Evolutionary conservation across 2,797 vertebrate species (phyloP).

Genomic region (Morelia viridis): DNA sequence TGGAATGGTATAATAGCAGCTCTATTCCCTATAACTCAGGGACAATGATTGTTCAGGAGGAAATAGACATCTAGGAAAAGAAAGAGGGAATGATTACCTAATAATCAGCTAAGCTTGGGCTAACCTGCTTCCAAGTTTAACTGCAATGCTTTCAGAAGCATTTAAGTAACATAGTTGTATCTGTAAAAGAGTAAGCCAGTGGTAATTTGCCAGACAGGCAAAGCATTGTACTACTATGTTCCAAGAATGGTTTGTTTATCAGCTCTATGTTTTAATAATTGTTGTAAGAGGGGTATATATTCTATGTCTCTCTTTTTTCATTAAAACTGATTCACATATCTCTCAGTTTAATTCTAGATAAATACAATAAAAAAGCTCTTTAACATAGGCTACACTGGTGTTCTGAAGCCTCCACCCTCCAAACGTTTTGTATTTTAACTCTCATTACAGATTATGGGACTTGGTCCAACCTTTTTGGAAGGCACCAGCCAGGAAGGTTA

Average conservation of each 20-base stretch:
- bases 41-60: slow-evolving; percentile 1
- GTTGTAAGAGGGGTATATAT: neutral
- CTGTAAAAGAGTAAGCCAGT: neutral
- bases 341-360: neutral
- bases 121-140: slow-evolving; percentile 1
- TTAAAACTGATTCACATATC: neutral
- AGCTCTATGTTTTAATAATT: neutral
- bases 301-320: neutral
- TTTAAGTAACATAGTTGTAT: neutral
- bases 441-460: neutral
- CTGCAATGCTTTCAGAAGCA: neutral
- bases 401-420: neutral
- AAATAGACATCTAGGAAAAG: slow-evolving; percentile 7
- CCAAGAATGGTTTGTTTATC: neutral
- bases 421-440: neutral
- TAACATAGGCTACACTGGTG: neutral
- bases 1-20: slow-evolving; percentile 41
- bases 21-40: slow-evolving; percentile 30
- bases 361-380: neutral
- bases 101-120: neutral
- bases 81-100: neutral
- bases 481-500: neutral
- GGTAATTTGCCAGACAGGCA: neutral
- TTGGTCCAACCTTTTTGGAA: neutral
- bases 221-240: neutral